A percentile compares a stretch with the other conserved stretches of the same genome.
Conservation (phyloP, 2,113 vertebrate genomes). For the Perognathus longimembris region DNA sequence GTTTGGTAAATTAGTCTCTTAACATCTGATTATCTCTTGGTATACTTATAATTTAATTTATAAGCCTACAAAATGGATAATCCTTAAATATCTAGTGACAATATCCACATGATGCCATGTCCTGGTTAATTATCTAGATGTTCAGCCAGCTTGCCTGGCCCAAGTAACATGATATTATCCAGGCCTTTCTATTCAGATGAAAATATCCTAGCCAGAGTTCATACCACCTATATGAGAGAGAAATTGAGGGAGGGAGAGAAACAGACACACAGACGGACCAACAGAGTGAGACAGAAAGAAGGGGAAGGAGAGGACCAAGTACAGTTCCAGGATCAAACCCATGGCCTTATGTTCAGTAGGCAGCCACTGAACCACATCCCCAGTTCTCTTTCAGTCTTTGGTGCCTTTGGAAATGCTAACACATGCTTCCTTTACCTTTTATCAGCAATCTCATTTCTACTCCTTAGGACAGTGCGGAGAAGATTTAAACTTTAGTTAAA, state of each 20-base stretch:
- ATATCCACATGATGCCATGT: background rate
- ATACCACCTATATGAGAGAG: background rate
- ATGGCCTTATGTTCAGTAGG: background rate
- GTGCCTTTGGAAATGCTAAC: constrained; percentile 24
- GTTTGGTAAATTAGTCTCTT: constrained; percentile 27
- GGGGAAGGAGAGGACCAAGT: background rate
- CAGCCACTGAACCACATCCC: background rate
- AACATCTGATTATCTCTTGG: background rate
- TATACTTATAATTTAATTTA: constrained; percentile 48
- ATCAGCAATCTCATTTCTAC: background rate
- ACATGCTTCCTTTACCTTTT: constrained; percentile 4
- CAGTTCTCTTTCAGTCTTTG: background rate
- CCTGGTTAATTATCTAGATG: constrained; percentile 8
- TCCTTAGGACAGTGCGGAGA: constrained; percentile 1
- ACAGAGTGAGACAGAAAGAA: no score
- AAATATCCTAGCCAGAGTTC: background rate
- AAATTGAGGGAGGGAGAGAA: background rate
- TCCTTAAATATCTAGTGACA: constrained; percentile 36
- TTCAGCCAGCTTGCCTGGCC: background rate
- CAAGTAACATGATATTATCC: background rate
- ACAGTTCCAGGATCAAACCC: background rate
- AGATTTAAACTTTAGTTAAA: constrained; percentile 36
- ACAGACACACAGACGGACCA: no score
- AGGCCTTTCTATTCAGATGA: background rate
- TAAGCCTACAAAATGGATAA: constrained; percentile 21